phyloP scores from a whole-genome alignment of 2,113 vertebrate genomes.

The Sphyrna mokarran region DNA sequence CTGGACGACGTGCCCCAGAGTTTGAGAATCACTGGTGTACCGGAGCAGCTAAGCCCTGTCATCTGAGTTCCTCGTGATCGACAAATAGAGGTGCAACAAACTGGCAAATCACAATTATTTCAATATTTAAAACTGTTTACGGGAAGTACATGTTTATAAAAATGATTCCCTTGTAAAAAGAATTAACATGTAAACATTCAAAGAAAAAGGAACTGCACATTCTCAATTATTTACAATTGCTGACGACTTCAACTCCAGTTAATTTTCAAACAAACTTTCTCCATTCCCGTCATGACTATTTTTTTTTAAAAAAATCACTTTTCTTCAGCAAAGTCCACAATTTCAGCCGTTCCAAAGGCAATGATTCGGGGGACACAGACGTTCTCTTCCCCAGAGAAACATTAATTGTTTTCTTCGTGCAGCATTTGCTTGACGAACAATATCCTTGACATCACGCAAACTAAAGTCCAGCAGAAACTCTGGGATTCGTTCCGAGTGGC shows the following conservation, averaged over 20 bases:
- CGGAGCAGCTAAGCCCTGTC: not conserved
- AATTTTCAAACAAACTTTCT: not conserved
- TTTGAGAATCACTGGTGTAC: slow-evolving; percentile 4
- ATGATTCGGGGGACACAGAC: not conserved
- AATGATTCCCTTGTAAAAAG: slow-evolving; percentile 86
- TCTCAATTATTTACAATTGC: slow-evolving; percentile 65
- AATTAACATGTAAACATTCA: slow-evolving; percentile 87
- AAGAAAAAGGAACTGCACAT: slow-evolving; percentile 60
- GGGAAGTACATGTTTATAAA: slow-evolving; percentile 78
- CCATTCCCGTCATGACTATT: not conserved
- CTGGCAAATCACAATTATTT: slow-evolving; percentile 61
- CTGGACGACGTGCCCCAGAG: not conserved
- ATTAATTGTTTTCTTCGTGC: not conserved
- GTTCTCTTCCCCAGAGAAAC: not conserved
- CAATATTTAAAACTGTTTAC: slow-evolving; percentile 71
- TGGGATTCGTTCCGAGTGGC: slow-evolving; percentile 43
- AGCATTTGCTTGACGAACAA: not conserved
- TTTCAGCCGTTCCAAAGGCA: not conserved
- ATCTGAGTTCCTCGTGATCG: not conserved
- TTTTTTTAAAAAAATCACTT: not conserved
- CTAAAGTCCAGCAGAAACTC: not conserved
- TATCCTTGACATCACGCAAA: slow-evolving; percentile 12
- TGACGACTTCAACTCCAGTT: slow-evolving; percentile 38
- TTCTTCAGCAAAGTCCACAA: slow-evolving; percentile 25
- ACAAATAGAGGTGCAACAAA: slow-evolving; percentile 50